phyloP scores from a whole-genome alignment of 2,113 vertebrate species.

The Corapipo altera region DNA sequence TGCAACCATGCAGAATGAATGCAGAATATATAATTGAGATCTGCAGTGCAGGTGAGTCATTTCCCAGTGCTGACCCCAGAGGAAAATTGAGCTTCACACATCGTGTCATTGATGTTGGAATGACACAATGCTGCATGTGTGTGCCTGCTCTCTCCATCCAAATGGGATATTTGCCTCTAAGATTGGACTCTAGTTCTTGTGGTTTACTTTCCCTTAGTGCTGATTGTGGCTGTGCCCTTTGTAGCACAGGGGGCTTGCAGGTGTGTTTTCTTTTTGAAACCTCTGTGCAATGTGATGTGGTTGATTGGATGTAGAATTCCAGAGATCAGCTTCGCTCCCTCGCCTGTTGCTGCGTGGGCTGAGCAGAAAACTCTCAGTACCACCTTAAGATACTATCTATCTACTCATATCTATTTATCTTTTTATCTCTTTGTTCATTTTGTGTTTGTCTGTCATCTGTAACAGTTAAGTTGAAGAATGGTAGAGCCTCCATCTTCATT shows the following conservation, averaged over 20 bases:
- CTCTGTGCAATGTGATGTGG: not conserved
- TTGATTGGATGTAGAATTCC: not conserved
- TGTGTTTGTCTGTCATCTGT: not conserved
- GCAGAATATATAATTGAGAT: slow-evolving; percentile 48
- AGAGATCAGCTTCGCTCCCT: not conserved
- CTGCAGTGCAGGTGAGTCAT: slow-evolving; percentile 55
- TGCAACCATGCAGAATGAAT: not conserved
- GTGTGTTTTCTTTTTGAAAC: slow-evolving; percentile 15
- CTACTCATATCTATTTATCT: not conserved
- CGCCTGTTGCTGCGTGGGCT: not conserved
- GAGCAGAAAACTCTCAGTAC: not conserved
- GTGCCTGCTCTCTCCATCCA: not conserved
- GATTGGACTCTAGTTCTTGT: not conserved
- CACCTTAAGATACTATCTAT: not conserved
- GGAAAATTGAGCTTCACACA: not conserved
- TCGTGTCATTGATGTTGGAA: not conserved
- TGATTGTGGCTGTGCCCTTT: not conserved
- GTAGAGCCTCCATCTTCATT: not conserved
- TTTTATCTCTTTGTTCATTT: not conserved
- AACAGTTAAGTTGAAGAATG: not conserved
- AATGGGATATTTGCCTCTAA: not conserved
- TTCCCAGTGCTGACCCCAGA: slow-evolving; percentile 13
- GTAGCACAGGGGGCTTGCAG: not conserved
- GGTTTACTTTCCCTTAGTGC: not conserved
- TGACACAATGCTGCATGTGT: not conserved